Evolutionary conservation across 2,797 vertebrate genomes (phyloP).

Genomic region (Sylvilagus floridanus): DNA sequence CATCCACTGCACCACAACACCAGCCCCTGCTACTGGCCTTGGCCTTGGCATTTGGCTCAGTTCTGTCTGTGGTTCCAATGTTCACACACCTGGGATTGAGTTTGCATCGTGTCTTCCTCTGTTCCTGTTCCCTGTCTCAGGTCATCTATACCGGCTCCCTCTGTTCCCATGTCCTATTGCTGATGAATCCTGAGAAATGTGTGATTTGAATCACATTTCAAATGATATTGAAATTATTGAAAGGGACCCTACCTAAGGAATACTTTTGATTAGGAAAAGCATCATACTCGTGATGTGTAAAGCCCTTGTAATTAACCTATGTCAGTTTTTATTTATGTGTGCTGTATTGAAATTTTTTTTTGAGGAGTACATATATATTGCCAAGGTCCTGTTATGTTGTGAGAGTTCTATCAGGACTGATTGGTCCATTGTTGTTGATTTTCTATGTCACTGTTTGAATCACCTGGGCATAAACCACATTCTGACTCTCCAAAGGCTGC

Average conservation of each 20-base stretch:
- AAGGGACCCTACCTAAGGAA: not conserved
- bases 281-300: not conserved
- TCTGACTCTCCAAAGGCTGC: not conserved
- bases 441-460: not conserved
- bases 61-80: not conserved
- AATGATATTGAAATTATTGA: not conserved
- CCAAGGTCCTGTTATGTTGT: rapidly evolving
- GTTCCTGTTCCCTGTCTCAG: not conserved
- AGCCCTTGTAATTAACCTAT: not conserved
- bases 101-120: no score
- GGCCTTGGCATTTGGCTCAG: not conserved
- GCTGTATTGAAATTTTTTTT: not conserved
- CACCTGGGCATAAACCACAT: not conserved
- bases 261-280: not conserved
- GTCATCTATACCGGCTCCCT: not conserved
- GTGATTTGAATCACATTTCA: not conserved
- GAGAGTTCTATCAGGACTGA: rapidly evolving
- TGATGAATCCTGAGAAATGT: not conserved
- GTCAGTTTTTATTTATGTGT: rapidly evolving
- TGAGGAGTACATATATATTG: not conserved
- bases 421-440: not conserved
- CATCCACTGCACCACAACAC: no score
- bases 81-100: rapidly evolving
- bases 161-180: not conserved
- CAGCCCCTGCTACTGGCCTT: no score